Conservation (phyloP, 2,113 vertebrate species). For the Lota lota region DNA sequence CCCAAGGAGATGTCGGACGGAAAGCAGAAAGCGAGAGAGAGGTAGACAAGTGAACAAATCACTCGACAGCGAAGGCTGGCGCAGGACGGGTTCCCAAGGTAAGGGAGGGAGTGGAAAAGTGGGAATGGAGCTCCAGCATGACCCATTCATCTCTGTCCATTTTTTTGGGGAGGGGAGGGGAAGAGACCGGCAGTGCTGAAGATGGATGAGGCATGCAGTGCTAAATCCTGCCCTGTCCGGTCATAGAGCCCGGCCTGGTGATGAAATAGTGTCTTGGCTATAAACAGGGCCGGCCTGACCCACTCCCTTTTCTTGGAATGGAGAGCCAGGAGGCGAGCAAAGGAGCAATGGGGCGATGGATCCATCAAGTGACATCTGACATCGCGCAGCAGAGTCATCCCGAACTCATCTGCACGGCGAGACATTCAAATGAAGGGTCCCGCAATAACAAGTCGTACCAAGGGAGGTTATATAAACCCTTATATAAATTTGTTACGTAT, state of each 20-base stretch:
- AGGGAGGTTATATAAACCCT: too few relatives aligned
- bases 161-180: conserved; percentile 44
- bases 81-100: conserved; percentile 36
- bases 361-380: conserved; percentile 51
- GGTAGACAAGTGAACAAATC: too few relatives aligned
- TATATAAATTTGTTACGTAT: too few relatives aligned
- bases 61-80: conserved; percentile 8
- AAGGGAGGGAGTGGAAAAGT: conserved; percentile 42
- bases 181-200: conserved; percentile 49
- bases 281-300: conserved; percentile 31
- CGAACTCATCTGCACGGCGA: background rate
- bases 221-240: conserved; percentile 59
- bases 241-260: conserved; percentile 41
- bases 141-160: conserved; percentile 60
- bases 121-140: conserved; percentile 28
- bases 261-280: conserved; percentile 63
- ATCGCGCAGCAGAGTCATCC: conserved; percentile 11
- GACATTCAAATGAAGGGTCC: conserved; percentile 11
- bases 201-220: conserved; percentile 57
- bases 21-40: background rate
- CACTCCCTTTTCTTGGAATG: conserved; percentile 45
- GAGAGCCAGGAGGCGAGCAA: conserved; percentile 32
- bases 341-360: conserved; percentile 28
- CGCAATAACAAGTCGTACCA: too few relatives aligned
- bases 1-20: background rate